Evolutionary conservation across 2,888 invertebrate species (phyloP).

Genomic region (Pheosia tremula): DNA sequence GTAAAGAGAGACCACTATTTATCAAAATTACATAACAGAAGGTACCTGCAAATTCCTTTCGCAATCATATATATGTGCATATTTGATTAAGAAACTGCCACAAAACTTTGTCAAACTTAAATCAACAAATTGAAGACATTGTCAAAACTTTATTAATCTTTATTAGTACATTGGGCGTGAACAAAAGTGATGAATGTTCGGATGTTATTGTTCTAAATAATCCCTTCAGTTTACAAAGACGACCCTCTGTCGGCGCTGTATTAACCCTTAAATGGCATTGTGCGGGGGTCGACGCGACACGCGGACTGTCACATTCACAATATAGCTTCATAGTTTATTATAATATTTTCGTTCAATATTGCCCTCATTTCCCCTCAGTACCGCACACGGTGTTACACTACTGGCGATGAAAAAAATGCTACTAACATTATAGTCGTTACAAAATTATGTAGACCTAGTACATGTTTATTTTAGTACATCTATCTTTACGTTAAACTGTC

Average conservation of each 20-base stretch:
- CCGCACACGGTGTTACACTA: slow-evolving; percentile 40
- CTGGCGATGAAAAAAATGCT: slow-evolving; percentile 8
- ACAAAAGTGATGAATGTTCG: slow-evolving; percentile 74
- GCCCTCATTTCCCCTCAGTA: slow-evolving; percentile 60
- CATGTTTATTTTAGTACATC: no score
- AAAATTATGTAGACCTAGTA: not conserved
- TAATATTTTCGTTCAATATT: slow-evolving; percentile 79
- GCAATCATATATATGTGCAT: no score
- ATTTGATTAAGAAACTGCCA: no score
- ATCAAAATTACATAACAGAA: no score
- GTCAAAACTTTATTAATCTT: slow-evolving; percentile 65
- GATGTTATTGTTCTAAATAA: slow-evolving; percentile 74
- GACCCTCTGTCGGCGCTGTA: slow-evolving; percentile 62
- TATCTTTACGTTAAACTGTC: no score
- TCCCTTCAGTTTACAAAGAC: slow-evolving; percentile 76
- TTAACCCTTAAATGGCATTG: slow-evolving; percentile 72
- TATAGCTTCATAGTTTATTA: slow-evolving; percentile 79
- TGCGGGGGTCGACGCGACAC: slow-evolving; percentile 67
- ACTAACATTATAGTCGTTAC: not conserved
- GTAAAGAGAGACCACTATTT: no score
- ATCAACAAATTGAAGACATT: slow-evolving; percentile 44
- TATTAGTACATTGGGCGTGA: slow-evolving; percentile 64
- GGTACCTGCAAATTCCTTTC: no score
- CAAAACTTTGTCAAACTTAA: slow-evolving; percentile 8
- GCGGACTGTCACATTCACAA: slow-evolving; percentile 82